Percentiles rank a stretch among this genome's conserved stretches.
Evolutionary conservation across 2,888 invertebrate genomes (phyloP).

Genomic region (Drosophila multiciliata): DNA sequence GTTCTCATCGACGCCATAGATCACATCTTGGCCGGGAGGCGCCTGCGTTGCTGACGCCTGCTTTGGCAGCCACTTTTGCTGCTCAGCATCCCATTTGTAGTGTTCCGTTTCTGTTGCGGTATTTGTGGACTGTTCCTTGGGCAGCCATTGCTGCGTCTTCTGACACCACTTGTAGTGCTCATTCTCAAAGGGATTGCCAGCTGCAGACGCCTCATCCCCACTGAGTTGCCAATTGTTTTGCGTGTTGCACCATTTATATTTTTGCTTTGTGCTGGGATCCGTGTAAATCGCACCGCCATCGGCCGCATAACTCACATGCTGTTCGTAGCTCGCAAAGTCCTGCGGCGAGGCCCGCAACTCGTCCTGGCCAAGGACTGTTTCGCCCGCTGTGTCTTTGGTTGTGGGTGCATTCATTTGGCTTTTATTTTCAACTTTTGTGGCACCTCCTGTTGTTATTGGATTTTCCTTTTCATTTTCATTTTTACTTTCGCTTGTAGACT

Average conservation of each 20-base stretch:
- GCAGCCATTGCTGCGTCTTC: slow-evolving; percentile 86
- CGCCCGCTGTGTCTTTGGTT: slow-evolving; percentile 30
- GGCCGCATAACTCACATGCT: slow-evolving; percentile 89
- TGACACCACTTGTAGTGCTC: slow-evolving; percentile 84
- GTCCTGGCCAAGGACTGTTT: slow-evolving; percentile 13
- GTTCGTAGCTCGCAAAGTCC: slow-evolving; percentile 83
- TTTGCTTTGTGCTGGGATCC: slow-evolving; percentile 89
- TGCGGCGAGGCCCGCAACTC: slow-evolving; percentile 40
- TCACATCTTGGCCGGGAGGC: slow-evolving; percentile 60
- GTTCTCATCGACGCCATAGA: slow-evolving; percentile 91
- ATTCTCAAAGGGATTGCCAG: slow-evolving; percentile 82
- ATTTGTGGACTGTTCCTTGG: slow-evolving; percentile 70
- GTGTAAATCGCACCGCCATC: slow-evolving; percentile 90
- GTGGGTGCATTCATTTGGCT: slow-evolving; percentile 1
- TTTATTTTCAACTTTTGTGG: slow-evolving; percentile 23
- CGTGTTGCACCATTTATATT: slow-evolving; percentile 88
- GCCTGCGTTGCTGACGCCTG: slow-evolving; percentile 27
- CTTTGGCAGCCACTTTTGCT: slow-evolving; percentile 87
- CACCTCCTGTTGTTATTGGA: slow-evolving; percentile 1
- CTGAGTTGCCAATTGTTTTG: slow-evolving; percentile 86
- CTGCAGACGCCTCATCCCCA: slow-evolving; percentile 82
- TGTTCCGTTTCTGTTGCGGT: slow-evolving; percentile 84
- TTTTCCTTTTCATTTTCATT: slow-evolving; percentile 5
- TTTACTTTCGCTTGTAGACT: slow-evolving; percentile 13
- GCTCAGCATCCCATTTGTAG: slow-evolving; percentile 87